These are phyloP conservation scores for Thecocarcelia acutangulata DNA, from an alignment of 2,888 invertebrate species.

Conservation along the genomic window DNA sequence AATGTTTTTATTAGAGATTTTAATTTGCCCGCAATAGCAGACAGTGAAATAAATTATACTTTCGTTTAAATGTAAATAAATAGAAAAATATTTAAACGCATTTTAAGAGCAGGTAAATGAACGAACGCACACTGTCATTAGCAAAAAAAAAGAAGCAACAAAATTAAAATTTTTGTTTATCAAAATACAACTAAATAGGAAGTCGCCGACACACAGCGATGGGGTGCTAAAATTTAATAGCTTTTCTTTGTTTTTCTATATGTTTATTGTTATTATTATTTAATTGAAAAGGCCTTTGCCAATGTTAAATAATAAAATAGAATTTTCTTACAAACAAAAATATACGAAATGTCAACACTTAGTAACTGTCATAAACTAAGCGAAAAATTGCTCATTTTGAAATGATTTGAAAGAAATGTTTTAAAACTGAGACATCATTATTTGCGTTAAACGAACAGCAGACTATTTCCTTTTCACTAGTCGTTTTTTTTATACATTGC, in stretches of 20 bases:
- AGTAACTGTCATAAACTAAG: conserved; percentile 1
- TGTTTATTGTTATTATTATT: background rate
- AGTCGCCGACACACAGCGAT: background rate
- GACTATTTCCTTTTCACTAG: background rate
- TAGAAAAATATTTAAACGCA: conserved; percentile 13
- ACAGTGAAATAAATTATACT: background rate
- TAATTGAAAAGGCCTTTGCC: conserved; percentile 34
- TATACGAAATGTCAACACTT: conserved; percentile 8
- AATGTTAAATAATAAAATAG: conserved; percentile 35
- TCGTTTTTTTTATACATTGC: background rate
- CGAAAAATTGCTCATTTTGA: conserved; percentile 1
- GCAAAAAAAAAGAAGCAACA: conserved; percentile 15
- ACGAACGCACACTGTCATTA: conserved; percentile 36
- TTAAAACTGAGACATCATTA: conserved; percentile 15
- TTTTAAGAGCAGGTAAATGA: conserved; percentile 18
- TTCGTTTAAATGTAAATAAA: conserved; percentile 16
- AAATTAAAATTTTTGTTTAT: conserved; percentile 10
- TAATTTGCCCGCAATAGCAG: too few relatives aligned
- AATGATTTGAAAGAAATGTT: conserved; percentile 1
- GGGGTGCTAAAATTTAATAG: conserved; percentile 12
- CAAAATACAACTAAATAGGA: conserved; percentile 19
- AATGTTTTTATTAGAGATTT: too few relatives aligned
- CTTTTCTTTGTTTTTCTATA: background rate
- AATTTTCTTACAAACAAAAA: background rate
- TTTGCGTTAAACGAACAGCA: background rate